These are phyloP conservation scores for Bombyx huttoni DNA, from an alignment of 2,888 invertebrate genomes.

Conservation along the genomic window DNA sequence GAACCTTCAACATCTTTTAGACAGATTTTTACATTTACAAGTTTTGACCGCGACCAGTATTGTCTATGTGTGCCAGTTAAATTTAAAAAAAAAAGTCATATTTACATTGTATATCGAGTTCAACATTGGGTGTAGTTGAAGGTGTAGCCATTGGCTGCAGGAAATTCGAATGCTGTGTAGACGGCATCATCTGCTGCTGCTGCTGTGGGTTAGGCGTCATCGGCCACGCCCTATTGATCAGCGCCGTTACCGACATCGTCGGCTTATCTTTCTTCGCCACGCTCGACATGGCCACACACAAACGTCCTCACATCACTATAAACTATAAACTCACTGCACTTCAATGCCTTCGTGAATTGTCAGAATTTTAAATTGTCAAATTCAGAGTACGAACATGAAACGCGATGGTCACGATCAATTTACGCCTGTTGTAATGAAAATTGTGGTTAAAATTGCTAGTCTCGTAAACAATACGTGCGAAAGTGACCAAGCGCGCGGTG, in stretches of 20 bases:
- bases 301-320: conserved; percentile 65
- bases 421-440: conserved; percentile 20
- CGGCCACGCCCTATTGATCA: conserved; percentile 80
- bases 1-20: too few species aligned
- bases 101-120: conserved; percentile 66
- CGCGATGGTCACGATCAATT: conserved; percentile 29
- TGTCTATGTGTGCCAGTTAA: neutral
- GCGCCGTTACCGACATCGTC: conserved; percentile 88
- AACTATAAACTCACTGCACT: conserved; percentile 48
- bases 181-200: conserved; percentile 45
- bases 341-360: conserved; percentile 19
- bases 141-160: conserved; percentile 39
- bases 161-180: conserved; percentile 29
- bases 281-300: conserved; percentile 63
- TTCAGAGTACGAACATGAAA: conserved; percentile 13
- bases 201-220: conserved; percentile 41
- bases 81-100: conserved; percentile 10
- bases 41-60: too few species aligned
- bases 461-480: conserved; percentile 25
- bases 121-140: conserved; percentile 42
- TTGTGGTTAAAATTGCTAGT: conserved; percentile 20
- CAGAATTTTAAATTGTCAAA: conserved; percentile 30
- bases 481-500: conserved; percentile 21
- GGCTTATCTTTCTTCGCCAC: conserved; percentile 90
- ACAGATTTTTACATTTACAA: too few species aligned